Evolutionary conservation across 2,113 vertebrate species (phyloP).

Genomic region (Garra rufa): DNA sequence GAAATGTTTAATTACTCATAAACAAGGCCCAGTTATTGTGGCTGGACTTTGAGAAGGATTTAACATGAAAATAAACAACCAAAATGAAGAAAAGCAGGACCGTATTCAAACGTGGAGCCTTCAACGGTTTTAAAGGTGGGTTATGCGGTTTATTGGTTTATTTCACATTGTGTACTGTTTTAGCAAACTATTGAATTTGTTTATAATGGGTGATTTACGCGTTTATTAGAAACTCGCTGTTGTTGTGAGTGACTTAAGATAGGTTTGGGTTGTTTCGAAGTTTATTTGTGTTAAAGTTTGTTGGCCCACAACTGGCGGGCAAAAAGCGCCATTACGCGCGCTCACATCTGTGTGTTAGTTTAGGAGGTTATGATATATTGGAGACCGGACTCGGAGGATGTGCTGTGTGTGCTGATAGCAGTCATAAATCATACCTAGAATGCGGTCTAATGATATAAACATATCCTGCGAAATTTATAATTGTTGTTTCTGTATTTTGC

Average conservation of each 20-base stretch:
- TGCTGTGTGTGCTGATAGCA: neutral
- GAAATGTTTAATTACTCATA: neutral
- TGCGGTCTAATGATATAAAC: neutral
- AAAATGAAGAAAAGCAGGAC: neutral
- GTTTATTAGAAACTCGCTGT: neutral
- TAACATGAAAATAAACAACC: neutral
- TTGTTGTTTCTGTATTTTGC: neutral
- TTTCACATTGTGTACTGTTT: neutral
- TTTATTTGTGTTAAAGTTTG: neutral
- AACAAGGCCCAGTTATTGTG: neutral
- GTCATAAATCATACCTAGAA: neutral
- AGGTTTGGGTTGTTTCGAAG: neutral
- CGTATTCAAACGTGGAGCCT: neutral
- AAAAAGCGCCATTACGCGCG: neutral
- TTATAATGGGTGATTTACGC: neutral
- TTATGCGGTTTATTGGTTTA: neutral
- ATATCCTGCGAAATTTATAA: neutral
- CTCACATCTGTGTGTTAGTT: neutral
- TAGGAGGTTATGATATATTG: too few relatives aligned
- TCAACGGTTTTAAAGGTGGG: neutral
- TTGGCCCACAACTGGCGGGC: neutral
- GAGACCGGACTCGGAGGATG: neutral
- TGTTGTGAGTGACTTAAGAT: neutral
- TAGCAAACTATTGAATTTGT: neutral
- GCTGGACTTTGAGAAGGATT: neutral